These are phyloP conservation scores for Natator depressus DNA, from an alignment of 2,113 vertebrate species.

Conservation along the genomic window DNA sequence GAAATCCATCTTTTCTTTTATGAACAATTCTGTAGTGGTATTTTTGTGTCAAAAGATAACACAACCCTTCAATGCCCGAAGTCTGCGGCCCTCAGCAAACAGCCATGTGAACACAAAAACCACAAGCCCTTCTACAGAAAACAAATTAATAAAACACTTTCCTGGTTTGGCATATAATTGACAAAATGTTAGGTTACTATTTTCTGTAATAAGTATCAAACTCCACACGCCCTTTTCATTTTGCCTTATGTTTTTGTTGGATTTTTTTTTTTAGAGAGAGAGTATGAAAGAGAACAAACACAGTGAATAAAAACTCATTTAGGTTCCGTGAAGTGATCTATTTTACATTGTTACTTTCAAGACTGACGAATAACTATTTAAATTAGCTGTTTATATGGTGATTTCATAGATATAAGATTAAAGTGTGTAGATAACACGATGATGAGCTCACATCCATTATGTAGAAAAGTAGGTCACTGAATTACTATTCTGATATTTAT, in stretches of 20 bases:
- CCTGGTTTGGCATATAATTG: background rate
- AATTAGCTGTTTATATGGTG: background rate
- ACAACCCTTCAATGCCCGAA: slow-evolving; percentile 97
- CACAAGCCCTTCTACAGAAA: slow-evolving; percentile 84
- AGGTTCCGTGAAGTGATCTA: background rate
- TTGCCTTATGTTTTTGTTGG: background rate
- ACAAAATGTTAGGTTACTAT: background rate
- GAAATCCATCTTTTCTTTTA: slow-evolving; percentile 70
- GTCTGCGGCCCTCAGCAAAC: slow-evolving; percentile 98
- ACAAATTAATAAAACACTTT: slow-evolving; percentile 74
- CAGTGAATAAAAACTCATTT: fast-evolving
- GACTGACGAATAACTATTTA: background rate
- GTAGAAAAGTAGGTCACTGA: background rate
- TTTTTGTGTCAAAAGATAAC: slow-evolving; percentile 84
- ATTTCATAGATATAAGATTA: background rate
- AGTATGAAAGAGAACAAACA: background rate
- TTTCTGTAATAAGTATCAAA: background rate
- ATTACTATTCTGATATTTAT: background rate
- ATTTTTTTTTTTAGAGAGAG: background rate
- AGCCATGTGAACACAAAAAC: slow-evolving; percentile 88
- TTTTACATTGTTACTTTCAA: background rate
- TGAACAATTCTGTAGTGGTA: slow-evolving; percentile 70
- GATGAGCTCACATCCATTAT: background rate
- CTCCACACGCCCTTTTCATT: background rate
- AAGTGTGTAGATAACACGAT: background rate